Evolutionary conservation across 30 jellyfish, hydroid and myxozoan species (phyloP).

Genomic region (Cassiopea xamachana): DNA sequence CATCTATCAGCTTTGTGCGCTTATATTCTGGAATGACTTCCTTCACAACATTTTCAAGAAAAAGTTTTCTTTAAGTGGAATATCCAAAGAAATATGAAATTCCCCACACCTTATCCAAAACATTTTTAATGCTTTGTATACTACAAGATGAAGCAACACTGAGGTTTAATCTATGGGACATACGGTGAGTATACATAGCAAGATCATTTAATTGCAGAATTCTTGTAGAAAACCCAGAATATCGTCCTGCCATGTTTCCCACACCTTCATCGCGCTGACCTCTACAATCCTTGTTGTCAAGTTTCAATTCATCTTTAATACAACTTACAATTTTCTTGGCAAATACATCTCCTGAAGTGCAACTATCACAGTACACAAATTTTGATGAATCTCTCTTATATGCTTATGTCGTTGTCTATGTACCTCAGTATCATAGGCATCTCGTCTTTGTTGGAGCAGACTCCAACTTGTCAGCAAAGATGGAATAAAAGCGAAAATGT

Average conservation of each 20-base stretch:
- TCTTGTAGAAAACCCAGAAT: constrained; percentile 16
- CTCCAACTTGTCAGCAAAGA: neutral
- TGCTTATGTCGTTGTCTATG: neutral
- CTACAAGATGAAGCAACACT: constrained; percentile 20
- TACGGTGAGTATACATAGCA: constrained; percentile 31
- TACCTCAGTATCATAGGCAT: constrained; percentile 37
- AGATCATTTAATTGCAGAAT: neutral
- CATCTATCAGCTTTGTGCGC: constrained; percentile 43
- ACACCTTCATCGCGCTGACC: constrained; percentile 71
- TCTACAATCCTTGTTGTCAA: constrained; percentile 28
- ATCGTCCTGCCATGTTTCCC: constrained; percentile 60
- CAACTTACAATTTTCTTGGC: constrained; percentile 1
- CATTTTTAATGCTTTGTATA: neutral
- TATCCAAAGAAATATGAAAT: neutral
- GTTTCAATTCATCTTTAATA: constrained; percentile 13
- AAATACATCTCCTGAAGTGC: constrained; percentile 12
- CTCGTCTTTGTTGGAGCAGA: constrained; percentile 49
- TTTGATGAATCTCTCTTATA: constrained; percentile 10
- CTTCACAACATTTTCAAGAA: neutral
- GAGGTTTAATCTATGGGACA: constrained; percentile 15
- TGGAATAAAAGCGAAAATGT: neutral
- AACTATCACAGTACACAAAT: constrained; percentile 22
- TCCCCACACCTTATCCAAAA: neutral
- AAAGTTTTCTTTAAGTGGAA: neutral
- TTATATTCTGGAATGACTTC: constrained; percentile 2